These are phyloP conservation scores for Pardosa pseudoannulata DNA, from an alignment of 2,888 invertebrate genomes.

Conservation along the genomic window DNA sequence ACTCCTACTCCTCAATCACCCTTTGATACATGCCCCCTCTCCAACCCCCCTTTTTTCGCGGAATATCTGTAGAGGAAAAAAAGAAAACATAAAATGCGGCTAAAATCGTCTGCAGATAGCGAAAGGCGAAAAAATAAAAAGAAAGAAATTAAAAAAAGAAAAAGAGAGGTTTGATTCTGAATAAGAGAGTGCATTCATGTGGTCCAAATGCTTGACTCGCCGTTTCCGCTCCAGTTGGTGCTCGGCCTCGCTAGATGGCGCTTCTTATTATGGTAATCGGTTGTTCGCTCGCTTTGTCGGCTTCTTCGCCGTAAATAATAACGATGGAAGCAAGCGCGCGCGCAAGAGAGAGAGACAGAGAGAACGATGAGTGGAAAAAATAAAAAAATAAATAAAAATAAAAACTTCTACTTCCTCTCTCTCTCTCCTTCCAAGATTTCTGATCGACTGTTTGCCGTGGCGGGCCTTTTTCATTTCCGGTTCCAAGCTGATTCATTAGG, in stretches of 20 bases:
- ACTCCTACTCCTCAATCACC: conserved; percentile 38
- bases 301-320: conserved; percentile 71
- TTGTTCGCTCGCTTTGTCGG: conserved; percentile 68
- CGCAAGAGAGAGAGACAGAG: background rate
- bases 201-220: conserved; percentile 49
- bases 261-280: conserved; percentile 70
- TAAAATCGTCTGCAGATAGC: background rate
- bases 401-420: conserved; percentile 30
- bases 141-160: conserved; percentile 2
- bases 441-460: conserved; percentile 69
- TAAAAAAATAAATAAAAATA: no score
- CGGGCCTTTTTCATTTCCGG: conserved; percentile 70
- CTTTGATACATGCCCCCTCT: conserved; percentile 42
- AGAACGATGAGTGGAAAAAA: no score
- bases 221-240: conserved; percentile 67
- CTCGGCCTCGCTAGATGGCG: conserved; percentile 64
- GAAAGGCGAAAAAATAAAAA: conserved; percentile 18
- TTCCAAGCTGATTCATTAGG: conserved; percentile 70
- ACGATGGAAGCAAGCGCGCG: conserved; percentile 35
- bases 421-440: conserved; percentile 40
- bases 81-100: conserved; percentile 33
- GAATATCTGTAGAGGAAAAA: background rate
- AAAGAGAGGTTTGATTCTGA: conserved; percentile 1
- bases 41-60: conserved; percentile 12
- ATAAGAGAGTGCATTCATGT: conserved; percentile 33